A percentile compares a stretch with the other conserved stretches of the same genome.
Conservation (phyloP, 2,113 vertebrate genomes). For the Spilogale gracilis region DNA sequence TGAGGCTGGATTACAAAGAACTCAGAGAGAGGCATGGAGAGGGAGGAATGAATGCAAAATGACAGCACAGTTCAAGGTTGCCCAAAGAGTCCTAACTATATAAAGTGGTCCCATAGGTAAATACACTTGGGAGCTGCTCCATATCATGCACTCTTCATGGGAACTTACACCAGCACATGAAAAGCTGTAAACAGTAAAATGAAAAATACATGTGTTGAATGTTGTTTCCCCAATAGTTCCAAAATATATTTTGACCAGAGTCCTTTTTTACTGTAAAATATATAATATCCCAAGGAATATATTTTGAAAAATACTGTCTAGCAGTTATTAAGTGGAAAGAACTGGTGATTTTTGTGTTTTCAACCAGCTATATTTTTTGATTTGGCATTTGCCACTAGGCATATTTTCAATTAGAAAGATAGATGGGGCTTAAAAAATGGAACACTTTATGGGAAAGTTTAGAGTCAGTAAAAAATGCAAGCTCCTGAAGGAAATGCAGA, state of each 20-base stretch:
- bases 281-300: not conserved
- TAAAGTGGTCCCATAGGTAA: not conserved
- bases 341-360: not conserved
- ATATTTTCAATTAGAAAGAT: conserved; percentile 48
- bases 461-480: conserved; percentile 4
- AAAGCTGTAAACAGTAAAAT: not conserved
- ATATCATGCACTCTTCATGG: not conserved
- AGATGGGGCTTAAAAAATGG: not conserved
- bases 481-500: not conserved
- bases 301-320: not conserved
- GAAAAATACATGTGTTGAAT: not conserved
- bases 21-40: not conserved
- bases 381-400: not conserved
- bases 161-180: not conserved
- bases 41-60: not conserved
- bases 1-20: not conserved
- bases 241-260: not conserved
- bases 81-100: not conserved
- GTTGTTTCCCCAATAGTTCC: not conserved
- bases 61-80: not conserved
- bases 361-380: not conserved
- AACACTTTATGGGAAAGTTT: not conserved
- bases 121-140: not conserved
- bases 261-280: conserved; percentile 7
- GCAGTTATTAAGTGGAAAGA: not conserved